Conservation (phyloP, 1,140 invertebrate genomes). For the Lethrus apterus region DNA sequence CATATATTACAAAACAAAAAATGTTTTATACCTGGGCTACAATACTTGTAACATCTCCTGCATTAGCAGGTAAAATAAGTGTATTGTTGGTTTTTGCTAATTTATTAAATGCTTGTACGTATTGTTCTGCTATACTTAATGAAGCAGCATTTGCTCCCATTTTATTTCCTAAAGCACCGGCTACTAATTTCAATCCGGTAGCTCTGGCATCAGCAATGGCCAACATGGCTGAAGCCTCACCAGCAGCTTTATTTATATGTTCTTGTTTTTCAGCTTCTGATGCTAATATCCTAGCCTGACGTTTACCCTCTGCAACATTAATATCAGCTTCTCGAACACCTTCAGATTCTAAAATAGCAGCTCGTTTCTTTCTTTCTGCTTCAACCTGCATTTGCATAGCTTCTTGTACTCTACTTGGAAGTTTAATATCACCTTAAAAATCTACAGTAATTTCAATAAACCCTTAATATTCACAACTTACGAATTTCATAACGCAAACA, state of each 20-base stretch:
- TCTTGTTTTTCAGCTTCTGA: conserved; percentile 83
- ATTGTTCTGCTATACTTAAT: conserved; percentile 90
- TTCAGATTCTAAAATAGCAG: conserved; percentile 95
- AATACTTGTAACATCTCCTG: conserved; percentile 74
- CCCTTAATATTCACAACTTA: conserved; percentile 47
- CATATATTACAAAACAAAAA: conserved; percentile 12
- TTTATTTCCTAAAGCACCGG: conserved; percentile 51
- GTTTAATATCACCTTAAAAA: conserved; percentile 75
- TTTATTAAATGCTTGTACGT: conserved; percentile 88
- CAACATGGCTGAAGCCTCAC: conserved; percentile 81
- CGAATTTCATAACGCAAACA: conserved; percentile 97
- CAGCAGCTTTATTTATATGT: conserved; percentile 79
- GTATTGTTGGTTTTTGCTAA: conserved; percentile 92
- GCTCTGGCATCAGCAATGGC: conserved; percentile 79
- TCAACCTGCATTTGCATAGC: conserved; percentile 99
- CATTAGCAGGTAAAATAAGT: conserved; percentile 85
- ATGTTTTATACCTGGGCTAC: conserved; percentile 66
- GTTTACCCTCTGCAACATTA: conserved; percentile 95
- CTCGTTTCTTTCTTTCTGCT: conserved; percentile 93
- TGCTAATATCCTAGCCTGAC: conserved; percentile 83
- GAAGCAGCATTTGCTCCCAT: conserved; percentile 82
- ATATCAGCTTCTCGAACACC: conserved; percentile 91
- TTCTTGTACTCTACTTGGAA: conserved; percentile 90
- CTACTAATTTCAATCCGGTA: conserved; percentile 66
- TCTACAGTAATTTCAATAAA: background rate